Percentiles rank a stretch among this genome's conserved stretches.
phyloP scores from a whole-genome alignment of 2,797 vertebrate genomes.

The Eulemur rubriventer region DNA sequence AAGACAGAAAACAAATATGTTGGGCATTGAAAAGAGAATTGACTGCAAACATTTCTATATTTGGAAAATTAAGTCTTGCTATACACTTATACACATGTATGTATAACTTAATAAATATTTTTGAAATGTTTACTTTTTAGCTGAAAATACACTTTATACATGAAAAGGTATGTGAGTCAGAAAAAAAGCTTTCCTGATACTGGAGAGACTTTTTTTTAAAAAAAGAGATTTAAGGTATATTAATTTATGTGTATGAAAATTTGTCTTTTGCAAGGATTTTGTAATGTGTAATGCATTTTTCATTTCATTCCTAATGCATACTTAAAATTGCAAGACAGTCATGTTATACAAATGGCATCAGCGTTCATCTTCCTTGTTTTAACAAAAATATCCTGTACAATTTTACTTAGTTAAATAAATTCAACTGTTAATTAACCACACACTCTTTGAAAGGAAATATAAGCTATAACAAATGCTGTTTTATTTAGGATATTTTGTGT shows the following conservation, averaged over 20 bases:
- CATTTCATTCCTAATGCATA: background rate
- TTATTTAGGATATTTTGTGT: constrained; percentile 24
- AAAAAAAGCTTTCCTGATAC: background rate
- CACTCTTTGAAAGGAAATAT: background rate
- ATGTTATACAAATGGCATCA: background rate
- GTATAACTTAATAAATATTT: background rate
- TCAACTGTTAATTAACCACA: background rate
- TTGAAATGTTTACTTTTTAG: background rate
- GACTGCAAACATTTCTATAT: background rate
- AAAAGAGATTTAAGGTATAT: background rate
- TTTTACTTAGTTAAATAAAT: constrained; percentile 30
- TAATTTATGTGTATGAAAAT: background rate
- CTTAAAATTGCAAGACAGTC: background rate
- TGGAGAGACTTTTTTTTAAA: background rate
- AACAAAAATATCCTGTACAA: background rate
- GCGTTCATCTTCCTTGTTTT: background rate
- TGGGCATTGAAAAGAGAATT: background rate
- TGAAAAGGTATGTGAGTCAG: background rate
- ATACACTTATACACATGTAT: background rate
- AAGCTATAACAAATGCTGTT: background rate
- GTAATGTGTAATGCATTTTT: background rate
- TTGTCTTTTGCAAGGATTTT: background rate
- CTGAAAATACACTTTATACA: background rate
- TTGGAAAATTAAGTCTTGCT: background rate
- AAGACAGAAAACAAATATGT: background rate